Conservation (phyloP, 2,797 vertebrate species). For the Squalus acanthias region DNA sequence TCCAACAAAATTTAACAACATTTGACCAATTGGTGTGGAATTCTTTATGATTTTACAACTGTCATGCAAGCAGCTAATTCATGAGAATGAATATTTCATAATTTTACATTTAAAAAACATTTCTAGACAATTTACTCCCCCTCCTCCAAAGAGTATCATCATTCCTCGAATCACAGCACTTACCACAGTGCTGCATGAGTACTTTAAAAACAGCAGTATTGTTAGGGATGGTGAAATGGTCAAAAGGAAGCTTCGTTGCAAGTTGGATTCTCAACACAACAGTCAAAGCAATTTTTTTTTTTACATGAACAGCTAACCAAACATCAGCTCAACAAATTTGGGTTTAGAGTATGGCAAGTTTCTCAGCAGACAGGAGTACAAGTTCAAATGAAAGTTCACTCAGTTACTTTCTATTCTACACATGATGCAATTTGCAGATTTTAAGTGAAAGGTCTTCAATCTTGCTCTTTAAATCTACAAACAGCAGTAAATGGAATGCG, state of each 20-base stretch:
- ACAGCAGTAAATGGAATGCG: background rate
- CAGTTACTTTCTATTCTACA: background rate
- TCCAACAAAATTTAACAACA: background rate
- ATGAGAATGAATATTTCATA: background rate
- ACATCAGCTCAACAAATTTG: background rate
- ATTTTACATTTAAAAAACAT: background rate
- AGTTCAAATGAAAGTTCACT: background rate
- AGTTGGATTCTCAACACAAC: background rate
- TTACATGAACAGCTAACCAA: background rate
- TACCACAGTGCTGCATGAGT: background rate
- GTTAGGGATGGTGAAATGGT: background rate
- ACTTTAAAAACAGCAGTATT: background rate
- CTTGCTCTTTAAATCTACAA: background rate
- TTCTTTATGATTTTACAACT: background rate
- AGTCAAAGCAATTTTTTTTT: background rate
- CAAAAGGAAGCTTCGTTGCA: background rate
- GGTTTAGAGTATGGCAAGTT: background rate
- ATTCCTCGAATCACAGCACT: background rate
- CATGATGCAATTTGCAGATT: background rate
- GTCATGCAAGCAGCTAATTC: background rate
- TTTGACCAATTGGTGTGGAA: background rate
- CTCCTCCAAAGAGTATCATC: background rate
- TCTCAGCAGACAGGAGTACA: background rate
- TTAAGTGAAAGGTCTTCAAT: background rate
- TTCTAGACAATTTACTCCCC: background rate